Percentiles rank a stretch among this genome's conserved stretches.
phyloP scores from a whole-genome alignment of 2,888 invertebrate species.

The Harpalus rufipes region DNA sequence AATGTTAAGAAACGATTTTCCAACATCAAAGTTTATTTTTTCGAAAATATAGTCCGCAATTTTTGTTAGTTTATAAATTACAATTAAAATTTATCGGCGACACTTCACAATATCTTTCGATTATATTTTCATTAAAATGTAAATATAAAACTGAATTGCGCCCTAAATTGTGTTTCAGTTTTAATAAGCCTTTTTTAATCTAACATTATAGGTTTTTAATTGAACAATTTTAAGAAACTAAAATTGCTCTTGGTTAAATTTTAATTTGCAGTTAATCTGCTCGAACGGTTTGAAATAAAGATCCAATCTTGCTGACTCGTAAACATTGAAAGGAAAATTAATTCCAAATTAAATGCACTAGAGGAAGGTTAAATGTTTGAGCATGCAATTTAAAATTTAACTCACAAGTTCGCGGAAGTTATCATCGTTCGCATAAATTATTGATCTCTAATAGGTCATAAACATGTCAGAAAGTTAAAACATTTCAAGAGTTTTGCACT shows the following conservation, averaged over 20 bases:
- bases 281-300: background rate
- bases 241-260: background rate
- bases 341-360: background rate
- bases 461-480: background rate
- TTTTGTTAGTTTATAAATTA: no score
- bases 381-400: background rate
- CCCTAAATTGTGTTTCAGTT: no score
- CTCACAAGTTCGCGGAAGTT: background rate
- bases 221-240: background rate
- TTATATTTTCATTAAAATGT: no score
- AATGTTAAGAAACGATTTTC: background rate
- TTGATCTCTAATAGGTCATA: constrained; percentile 19
- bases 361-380: background rate
- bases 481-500: background rate
- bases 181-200: background rate
- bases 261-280: background rate
- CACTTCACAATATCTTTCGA: no score
- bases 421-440: background rate
- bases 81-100: no score
- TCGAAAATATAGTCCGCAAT: no score
- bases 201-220: background rate
- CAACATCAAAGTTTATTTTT: no score
- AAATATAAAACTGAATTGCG: no score
- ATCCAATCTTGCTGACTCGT: background rate
- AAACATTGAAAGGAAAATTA: background rate